phyloP scores from a whole-genome alignment of 2,888 invertebrate genomes.

The Rotaria sp. region DNA sequence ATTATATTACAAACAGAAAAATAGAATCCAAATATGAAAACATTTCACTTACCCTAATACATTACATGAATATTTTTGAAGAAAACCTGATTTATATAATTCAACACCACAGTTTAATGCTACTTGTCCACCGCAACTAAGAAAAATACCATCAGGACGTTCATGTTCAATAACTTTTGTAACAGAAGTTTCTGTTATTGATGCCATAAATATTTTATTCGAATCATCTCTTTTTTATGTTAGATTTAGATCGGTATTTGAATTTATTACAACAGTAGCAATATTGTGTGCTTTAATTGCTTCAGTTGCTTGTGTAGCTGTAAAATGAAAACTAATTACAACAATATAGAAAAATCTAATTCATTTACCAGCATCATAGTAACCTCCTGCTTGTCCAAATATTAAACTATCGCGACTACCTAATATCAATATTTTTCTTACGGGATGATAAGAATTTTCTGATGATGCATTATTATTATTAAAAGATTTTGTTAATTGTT shows the following conservation, averaged over 20 bases:
- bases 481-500: background rate
- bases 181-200: constrained; percentile 86
- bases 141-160: constrained; percentile 85
- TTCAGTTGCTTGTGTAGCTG: constrained; percentile 66
- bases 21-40: background rate
- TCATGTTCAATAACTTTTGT: constrained; percentile 85
- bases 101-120: constrained; percentile 94
- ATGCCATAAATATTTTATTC: constrained; percentile 93
- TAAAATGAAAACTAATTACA: background rate
- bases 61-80: constrained; percentile 76
- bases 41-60: constrained; percentile 63
- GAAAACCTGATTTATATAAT: constrained; percentile 72
- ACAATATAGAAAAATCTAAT: background rate
- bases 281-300: constrained; percentile 88
- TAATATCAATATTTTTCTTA: constrained; percentile 69
- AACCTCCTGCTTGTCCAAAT: constrained; percentile 98
- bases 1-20: background rate
- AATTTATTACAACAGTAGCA: constrained; percentile 90
- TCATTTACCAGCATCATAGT: constrained; percentile 88
- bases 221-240: constrained; percentile 88
- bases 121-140: constrained; percentile 97
- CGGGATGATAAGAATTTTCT: constrained; percentile 36
- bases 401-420: constrained; percentile 85
- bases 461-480: background rate
- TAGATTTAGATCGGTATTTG: constrained; percentile 98